Evolutionary conservation across 2,113 vertebrate genomes (phyloP).

Genomic region (Hassar affinis): DNA sequence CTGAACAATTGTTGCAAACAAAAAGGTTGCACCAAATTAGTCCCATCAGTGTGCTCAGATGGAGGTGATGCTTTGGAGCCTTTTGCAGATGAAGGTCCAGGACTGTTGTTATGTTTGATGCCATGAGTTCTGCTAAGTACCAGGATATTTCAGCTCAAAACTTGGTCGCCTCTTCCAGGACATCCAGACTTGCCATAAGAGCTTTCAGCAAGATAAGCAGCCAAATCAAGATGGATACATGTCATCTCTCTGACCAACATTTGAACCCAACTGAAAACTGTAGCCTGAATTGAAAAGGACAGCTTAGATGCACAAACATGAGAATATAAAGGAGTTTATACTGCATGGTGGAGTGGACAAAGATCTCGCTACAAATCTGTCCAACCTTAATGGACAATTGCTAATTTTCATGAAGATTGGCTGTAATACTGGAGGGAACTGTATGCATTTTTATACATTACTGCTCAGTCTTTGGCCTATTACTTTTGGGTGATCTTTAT

Average conservation of each 20-base stretch:
- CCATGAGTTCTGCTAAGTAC: background rate
- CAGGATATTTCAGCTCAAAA: background rate
- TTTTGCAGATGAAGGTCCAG: background rate
- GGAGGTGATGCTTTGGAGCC: background rate
- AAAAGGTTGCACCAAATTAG: background rate
- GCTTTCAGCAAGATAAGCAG: background rate
- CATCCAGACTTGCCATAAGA: background rate
- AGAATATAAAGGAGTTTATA: background rate
- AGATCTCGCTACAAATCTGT: background rate
- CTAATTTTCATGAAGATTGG: background rate
- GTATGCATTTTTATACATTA: background rate
- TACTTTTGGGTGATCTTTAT: constrained; percentile 26
- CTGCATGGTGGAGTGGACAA: background rate
- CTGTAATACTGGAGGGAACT: background rate
- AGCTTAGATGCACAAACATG: background rate
- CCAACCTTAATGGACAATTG: background rate
- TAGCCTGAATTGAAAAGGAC: background rate
- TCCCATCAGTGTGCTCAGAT: background rate
- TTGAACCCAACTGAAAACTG: background rate
- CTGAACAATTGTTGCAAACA: too few species aligned
- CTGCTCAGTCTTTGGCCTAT: background rate
- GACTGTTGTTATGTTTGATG: background rate
- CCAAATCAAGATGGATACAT: background rate
- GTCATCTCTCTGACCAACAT: background rate
- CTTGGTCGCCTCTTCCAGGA: too few species aligned